A percentile compares a stretch with the other conserved stretches of the same genome.
Evolutionary conservation across 2,888 invertebrate species (phyloP).

Genomic region (Drosophila peninsularis): DNA sequence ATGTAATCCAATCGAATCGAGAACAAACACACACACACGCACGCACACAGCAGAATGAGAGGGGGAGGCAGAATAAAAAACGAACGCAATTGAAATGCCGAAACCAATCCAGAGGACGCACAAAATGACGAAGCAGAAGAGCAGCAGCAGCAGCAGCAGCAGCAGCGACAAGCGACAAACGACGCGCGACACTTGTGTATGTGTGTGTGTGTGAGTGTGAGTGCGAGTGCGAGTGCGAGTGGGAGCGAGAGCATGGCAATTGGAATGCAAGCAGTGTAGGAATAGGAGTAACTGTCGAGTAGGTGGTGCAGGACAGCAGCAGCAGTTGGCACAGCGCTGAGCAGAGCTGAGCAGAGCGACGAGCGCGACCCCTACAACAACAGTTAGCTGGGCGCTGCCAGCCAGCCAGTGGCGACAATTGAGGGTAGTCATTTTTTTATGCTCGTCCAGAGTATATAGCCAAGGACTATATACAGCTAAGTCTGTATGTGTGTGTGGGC

Average conservation of each 20-base stretch:
- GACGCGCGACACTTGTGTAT: constrained; percentile 67
- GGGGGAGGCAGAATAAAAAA: constrained; percentile 64
- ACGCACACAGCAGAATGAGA: constrained; percentile 23
- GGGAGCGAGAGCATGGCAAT: constrained; percentile 38
- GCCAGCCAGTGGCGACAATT: constrained; percentile 64
- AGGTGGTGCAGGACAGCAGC: constrained; percentile 29
- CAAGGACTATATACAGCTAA: constrained; percentile 13
- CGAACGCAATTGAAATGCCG: constrained; percentile 71
- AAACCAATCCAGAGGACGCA: constrained; percentile 75
- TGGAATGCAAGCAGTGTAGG: constrained; percentile 49
- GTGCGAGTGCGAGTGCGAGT: constrained; percentile 27
- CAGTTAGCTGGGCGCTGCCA: constrained; percentile 16
- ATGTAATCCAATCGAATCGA: constrained; percentile 77
- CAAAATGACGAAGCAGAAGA: constrained; percentile 67
- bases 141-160: constrained; percentile 33
- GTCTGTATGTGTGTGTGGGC: neutral
- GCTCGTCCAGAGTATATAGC: constrained; percentile 40
- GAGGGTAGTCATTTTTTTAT: constrained; percentile 67
- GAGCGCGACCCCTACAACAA: constrained; percentile 45
- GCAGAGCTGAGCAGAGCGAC: constrained; percentile 36
- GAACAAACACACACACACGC: constrained; percentile 58
- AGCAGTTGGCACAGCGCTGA: constrained; percentile 20
- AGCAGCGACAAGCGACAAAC: constrained; percentile 52
- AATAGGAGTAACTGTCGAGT: constrained; percentile 30
- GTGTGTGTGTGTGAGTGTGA: constrained; percentile 21